Base-by-base conservation (phyloP, 2,797 vertebrate genomes). In the Sebastes oblongus region DNA sequence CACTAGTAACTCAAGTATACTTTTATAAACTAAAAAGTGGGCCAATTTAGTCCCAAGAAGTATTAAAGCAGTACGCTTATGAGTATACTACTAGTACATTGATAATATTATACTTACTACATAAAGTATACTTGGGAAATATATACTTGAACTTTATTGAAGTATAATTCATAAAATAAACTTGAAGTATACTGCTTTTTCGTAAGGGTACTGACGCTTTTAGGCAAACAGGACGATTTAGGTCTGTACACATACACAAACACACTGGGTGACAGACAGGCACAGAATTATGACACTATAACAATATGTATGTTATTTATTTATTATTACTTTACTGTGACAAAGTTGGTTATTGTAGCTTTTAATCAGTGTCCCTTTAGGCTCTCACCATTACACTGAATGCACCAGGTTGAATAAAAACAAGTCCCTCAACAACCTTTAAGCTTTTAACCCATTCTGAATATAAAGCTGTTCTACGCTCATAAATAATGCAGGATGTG, bases 401-500 rank as follows among this genome's bases (percentile, higher is more conserved):
- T 76, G 77, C 50, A 66, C 13, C 3, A 10, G 34, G 67, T 39
- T 75, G 77, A 72, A 86, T 83, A 69, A 90, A 77, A 87, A 87
- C 77, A 86, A 86, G 83, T 91, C 82, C 84, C 86, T 74, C 72
- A 84, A 83, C 88, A 88, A 87, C 86, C 89, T 89, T 91, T 86
- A 89, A 89, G 91, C 89, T 89, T 93, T 93, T 92, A 93, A 93
- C 94, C 91, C 87, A 80, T 92, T 88, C 84, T 77, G 82, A 86
- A 89, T 88, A 85, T 84, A 80, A 84, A 91, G 82, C 87, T 78
- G 82, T 85, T 91, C 79, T 82, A 73, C 66, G 27, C 86, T 93
- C 85, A 93, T 94, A 91, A 93, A 94, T 95, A 93, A 94, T 94
- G 88, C 92, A 94, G 83, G 72, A 89, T 86, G 88, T 92, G 89